phyloP scores from a whole-genome alignment of 2,888 invertebrate species.

The Acanthococcus lagerstroemiae region DNA sequence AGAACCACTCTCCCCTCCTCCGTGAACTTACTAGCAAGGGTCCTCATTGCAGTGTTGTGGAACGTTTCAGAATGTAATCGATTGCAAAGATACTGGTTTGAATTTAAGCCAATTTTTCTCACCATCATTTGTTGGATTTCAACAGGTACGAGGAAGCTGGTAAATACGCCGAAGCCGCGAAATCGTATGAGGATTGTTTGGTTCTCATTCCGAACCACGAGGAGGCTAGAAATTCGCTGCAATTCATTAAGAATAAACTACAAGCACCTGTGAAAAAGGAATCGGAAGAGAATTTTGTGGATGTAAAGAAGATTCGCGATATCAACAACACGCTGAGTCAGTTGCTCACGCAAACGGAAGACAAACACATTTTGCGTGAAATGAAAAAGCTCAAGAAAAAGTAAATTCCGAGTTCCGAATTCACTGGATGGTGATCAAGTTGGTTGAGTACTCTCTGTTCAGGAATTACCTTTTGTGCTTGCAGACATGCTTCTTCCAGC shows the following conservation, averaged over 20 bases:
- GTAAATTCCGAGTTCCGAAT: constrained; percentile 20
- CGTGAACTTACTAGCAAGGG: not conserved
- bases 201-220: constrained; percentile 76
- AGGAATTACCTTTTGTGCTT: not conserved
- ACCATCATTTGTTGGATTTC: not conserved
- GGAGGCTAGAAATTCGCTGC: constrained; percentile 73
- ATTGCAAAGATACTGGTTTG: too few relatives aligned
- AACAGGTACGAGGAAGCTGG: constrained; percentile 44
- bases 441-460: not conserved
- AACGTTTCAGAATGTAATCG: not conserved
- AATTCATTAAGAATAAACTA: constrained; percentile 52
- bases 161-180: constrained; percentile 71
- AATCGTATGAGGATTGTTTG: constrained; percentile 73
- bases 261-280: constrained; percentile 22
- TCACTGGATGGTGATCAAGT: not conserved
- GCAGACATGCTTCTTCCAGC: constrained; percentile 2
- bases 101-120: too few relatives aligned
- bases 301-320: constrained; percentile 24
- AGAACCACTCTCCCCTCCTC: not conserved
- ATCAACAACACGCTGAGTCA: constrained; percentile 29
- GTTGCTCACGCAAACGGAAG: not conserved
- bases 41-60: not conserved
- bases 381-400: constrained; percentile 31
- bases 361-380: not conserved
- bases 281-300: constrained; percentile 9